A percentile compares a stretch with the other conserved stretches of the same genome.
Conservation (phyloP, 2,797 vertebrate species). For the Hippocampus kuda region DNA sequence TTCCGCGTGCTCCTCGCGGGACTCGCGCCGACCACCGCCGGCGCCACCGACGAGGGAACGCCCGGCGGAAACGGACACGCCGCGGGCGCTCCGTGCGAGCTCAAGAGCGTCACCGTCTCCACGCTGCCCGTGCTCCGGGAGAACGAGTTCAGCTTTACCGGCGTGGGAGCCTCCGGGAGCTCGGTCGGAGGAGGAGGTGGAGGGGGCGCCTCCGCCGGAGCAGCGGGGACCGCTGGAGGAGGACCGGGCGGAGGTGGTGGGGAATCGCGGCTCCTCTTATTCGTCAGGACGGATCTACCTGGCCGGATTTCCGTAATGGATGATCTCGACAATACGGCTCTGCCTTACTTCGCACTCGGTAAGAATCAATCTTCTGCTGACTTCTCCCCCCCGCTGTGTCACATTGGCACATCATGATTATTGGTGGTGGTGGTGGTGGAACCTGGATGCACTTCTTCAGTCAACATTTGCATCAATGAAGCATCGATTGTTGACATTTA, state of each 20-base stretch:
- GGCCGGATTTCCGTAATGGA: slow-evolving; percentile 92
- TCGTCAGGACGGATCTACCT: slow-evolving; percentile 91
- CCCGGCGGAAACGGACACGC: slow-evolving; percentile 32
- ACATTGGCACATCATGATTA: neutral
- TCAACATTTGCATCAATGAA: neutral
- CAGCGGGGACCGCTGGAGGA: slow-evolving; percentile 41
- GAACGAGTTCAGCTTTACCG: slow-evolving; percentile 90
- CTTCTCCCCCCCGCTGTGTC: slow-evolving; percentile 1
- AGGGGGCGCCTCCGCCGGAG: slow-evolving; percentile 43
- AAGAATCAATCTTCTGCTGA: slow-evolving; percentile 45
- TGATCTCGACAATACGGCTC: slow-evolving; percentile 97
- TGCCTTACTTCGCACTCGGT: slow-evolving; percentile 98
- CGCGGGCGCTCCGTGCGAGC: slow-evolving; percentile 75
- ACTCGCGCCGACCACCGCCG: slow-evolving; percentile 38
- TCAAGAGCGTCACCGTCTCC: slow-evolving; percentile 90
- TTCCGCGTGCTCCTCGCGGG: slow-evolving; percentile 53
- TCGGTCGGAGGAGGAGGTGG: slow-evolving; percentile 49
- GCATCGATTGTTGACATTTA: neutral
- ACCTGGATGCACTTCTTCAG: neutral
- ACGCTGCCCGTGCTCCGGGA: slow-evolving; percentile 90
- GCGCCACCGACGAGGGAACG: slow-evolving; percentile 26
- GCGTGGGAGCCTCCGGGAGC: slow-evolving; percentile 68
- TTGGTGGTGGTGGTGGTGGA: neutral
- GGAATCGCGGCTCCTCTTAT: slow-evolving; percentile 87
- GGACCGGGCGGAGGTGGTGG: slow-evolving; percentile 55